Evolutionary conservation across 2,888 invertebrate genomes (phyloP), one percentile per base, ranked within the genome.

Genomic region (Drosophila prostipennis): DNA sequence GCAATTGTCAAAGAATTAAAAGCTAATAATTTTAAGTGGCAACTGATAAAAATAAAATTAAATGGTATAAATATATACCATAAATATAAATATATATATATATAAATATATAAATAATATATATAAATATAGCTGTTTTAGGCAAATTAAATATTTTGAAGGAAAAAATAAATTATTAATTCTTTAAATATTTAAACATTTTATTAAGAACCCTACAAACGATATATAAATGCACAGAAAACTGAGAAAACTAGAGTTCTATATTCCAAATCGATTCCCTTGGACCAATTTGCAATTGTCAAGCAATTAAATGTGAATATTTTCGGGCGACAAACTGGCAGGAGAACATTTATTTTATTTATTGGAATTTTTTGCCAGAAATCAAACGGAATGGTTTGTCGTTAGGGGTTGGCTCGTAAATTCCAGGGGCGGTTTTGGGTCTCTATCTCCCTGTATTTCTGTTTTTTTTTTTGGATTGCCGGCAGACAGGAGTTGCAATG

Each of bases 271-370:
- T 13, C 48, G 11, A 48, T 13, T 48, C 32, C 48, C 11, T 32
- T 39, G 8, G 23, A 29, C 57, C 57, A 58, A 72, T 64, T 73
- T 68, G 58, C 80, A 78, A 84, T 82, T 82, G 82, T 34, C 64
- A 70, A 72, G 52, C 82, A 79, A 84, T 86, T 87, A 89, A 87
- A 89, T 79, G 72, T 54, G 80, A 84, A 86, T 79, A 79, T 84
- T 76, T 84, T 77, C 75, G 71, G 52, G 52, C 39, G 11, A 51
- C 39, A 32, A 40, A 6, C 40, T 32, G 40, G 58, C 48, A 51
- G 49, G 48, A 45, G 49, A 75, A 78, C 77, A 83, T 79, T 78
- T 80, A 75, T 78, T 80, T 80, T 60, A 78, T 78, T 79, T 46
- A 80, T 73, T 77, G 67, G 72, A 69, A 71, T 77, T 74, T 80